Conservation (phyloP, 2,888 invertebrate species). For the Drosophila anomalata region DNA sequence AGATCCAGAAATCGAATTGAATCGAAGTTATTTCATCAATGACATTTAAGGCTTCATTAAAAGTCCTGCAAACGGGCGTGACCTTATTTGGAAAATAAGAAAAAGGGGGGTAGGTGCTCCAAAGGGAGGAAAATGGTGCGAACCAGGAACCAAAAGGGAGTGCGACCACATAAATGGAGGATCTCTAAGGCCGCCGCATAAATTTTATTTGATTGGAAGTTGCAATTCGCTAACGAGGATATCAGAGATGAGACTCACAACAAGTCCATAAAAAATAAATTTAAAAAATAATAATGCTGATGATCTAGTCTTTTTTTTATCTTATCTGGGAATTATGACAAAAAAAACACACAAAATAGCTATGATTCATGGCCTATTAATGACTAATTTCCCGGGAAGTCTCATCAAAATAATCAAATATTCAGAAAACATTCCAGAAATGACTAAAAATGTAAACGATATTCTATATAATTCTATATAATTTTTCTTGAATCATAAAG, state of each 20-base stretch:
- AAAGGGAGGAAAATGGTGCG: background rate
- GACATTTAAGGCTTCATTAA: constrained; percentile 81
- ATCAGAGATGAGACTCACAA: constrained; percentile 32
- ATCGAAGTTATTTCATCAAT: constrained; percentile 75
- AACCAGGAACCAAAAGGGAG: constrained; percentile 35
- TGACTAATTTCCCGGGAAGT: background rate
- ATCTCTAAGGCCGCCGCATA: constrained; percentile 71
- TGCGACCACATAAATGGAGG: constrained; percentile 21
- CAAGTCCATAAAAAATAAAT: background rate
- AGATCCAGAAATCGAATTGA: constrained; percentile 15
- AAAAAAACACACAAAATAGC: background rate
- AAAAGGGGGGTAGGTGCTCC: background rate
- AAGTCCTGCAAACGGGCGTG: constrained; percentile 76
- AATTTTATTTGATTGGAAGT: constrained; percentile 67
- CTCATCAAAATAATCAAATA: background rate
- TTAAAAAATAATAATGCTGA: background rate
- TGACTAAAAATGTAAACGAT: no score
- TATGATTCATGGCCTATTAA: background rate
- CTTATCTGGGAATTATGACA: background rate
- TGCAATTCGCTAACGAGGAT: constrained; percentile 58
- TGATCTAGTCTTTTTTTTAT: background rate
- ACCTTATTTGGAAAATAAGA: constrained; percentile 64
- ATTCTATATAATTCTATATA: no score
- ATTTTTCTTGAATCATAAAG: background rate
- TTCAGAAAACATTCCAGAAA: background rate